These are phyloP conservation scores for Protobothrops mucrosquamatus DNA, from an alignment of 2,113 vertebrate species.

Conservation along the genomic window DNA sequence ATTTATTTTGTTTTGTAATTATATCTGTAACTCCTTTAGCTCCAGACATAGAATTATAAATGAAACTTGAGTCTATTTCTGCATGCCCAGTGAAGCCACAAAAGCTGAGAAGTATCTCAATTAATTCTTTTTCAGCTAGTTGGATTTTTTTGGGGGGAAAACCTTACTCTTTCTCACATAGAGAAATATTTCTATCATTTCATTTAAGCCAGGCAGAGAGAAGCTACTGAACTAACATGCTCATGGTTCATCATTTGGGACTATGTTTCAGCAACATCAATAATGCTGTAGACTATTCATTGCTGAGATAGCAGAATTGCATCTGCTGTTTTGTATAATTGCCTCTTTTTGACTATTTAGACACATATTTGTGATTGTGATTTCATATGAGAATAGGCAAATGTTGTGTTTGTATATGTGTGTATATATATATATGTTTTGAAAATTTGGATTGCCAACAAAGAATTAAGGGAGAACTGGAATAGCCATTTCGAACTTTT, in stretches of 20 bases:
- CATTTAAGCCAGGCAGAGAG: background rate
- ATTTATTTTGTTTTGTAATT: background rate
- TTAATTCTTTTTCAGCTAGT: background rate
- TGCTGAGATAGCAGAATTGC: background rate
- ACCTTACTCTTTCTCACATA: background rate
- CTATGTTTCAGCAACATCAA: background rate
- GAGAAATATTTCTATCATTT: background rate
- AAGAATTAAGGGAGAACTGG: no score
- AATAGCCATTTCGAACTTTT: no score
- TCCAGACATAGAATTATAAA: background rate
- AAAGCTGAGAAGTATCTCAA: background rate
- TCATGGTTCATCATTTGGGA: background rate
- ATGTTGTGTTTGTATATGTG: background rate
- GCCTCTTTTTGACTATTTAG: background rate
- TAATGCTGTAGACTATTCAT: background rate
- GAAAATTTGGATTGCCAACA: no score
- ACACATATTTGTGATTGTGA: background rate
- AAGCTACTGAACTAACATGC: background rate
- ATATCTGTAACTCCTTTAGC: background rate
- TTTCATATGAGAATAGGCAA: background rate
- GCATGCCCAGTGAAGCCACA: background rate
- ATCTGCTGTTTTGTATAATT: background rate
- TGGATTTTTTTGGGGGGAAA: background rate
- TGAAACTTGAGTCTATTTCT: background rate
- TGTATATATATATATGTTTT: background rate